These are phyloP conservation scores for Odontomachus brunneus DNA, from an alignment of 1,140 invertebrate species.

Conservation along the genomic window DNA sequence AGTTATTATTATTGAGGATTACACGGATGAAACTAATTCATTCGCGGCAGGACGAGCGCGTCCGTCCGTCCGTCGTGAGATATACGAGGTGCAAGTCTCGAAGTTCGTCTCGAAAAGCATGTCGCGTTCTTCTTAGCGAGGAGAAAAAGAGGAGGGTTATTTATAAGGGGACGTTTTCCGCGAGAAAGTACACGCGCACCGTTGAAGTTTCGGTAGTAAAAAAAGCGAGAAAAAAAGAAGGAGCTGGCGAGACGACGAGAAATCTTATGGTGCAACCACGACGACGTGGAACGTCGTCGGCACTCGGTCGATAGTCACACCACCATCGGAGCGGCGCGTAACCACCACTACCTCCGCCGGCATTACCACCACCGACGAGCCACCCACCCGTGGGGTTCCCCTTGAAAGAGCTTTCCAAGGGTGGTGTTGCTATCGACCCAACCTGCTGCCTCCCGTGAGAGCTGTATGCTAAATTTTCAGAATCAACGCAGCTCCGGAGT, in stretches of 20 bases:
- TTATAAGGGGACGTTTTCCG: conserved; percentile 29
- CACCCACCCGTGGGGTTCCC: conserved; percentile 62
- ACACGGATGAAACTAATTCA: background rate
- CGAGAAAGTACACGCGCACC: conserved; percentile 11
- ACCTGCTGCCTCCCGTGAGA: conserved; percentile 72
- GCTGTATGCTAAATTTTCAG: conserved; percentile 71
- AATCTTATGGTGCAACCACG: conserved; percentile 73
- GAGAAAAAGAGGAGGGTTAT: conserved; percentile 13
- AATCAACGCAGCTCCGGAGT: conserved; percentile 27
- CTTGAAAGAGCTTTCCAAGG: conserved; percentile 70
- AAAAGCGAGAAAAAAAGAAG: background rate
- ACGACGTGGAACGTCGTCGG: conserved; percentile 64
- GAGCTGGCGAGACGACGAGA: conserved; percentile 36
- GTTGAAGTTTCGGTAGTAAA: conserved; percentile 48
- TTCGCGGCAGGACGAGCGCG: too few species aligned
- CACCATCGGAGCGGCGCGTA: conserved; percentile 60
- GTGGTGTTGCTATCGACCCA: conserved; percentile 75
- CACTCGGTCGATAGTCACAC: conserved; percentile 75
- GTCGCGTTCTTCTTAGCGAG: background rate
- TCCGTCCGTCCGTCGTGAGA: background rate
- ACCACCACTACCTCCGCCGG: conserved; percentile 59
- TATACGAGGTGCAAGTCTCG: background rate
- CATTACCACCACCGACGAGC: conserved; percentile 53
- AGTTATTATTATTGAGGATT: background rate
- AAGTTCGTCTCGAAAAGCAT: conserved; percentile 5